phyloP scores from a whole-genome alignment of 2,113 vertebrate species.

The Salminus brasiliensis region DNA sequence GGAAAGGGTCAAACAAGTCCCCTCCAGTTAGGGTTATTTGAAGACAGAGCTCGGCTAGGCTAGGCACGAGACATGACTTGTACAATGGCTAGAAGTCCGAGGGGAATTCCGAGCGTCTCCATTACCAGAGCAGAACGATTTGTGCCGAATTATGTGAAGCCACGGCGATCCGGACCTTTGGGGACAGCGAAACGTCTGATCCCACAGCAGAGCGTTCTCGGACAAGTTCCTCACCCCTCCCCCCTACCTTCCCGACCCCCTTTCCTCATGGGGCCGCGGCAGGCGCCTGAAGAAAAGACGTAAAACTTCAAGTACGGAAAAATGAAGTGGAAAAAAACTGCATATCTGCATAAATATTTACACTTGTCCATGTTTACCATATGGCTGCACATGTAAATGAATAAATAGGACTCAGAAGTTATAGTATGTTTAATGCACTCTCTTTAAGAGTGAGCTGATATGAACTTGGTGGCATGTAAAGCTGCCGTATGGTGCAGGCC shows the following conservation, averaged over 20 bases:
- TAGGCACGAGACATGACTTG: constrained; percentile 83
- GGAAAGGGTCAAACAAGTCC: constrained; percentile 79
- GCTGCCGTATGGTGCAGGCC: constrained; percentile 25
- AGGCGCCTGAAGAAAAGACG: neutral
- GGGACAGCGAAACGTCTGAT: constrained; percentile 77
- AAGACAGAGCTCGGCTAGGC: constrained; percentile 83
- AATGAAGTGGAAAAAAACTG: neutral
- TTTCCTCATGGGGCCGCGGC: neutral
- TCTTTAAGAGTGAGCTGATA: neutral
- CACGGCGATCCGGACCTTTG: constrained; percentile 78
- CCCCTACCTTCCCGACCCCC: constrained; percentile 1
- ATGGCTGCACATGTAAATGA: neutral
- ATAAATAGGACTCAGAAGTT: no score
- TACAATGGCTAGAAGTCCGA: constrained; percentile 79
- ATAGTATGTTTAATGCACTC: constrained; percentile 19
- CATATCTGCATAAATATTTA: neutral
- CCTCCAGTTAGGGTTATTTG: constrained; percentile 90
- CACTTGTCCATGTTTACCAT: constrained; percentile 46
- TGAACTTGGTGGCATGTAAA: constrained; percentile 19
- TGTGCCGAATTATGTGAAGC: constrained; percentile 81
- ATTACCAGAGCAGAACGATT: constrained; percentile 79
- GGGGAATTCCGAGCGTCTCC: constrained; percentile 86
- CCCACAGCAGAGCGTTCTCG: constrained; percentile 77
- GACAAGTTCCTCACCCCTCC: constrained; percentile 62
- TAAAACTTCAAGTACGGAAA: neutral